phyloP scores from a whole-genome alignment of 2,888 invertebrate species.

The Cheilosia grossa region DNA sequence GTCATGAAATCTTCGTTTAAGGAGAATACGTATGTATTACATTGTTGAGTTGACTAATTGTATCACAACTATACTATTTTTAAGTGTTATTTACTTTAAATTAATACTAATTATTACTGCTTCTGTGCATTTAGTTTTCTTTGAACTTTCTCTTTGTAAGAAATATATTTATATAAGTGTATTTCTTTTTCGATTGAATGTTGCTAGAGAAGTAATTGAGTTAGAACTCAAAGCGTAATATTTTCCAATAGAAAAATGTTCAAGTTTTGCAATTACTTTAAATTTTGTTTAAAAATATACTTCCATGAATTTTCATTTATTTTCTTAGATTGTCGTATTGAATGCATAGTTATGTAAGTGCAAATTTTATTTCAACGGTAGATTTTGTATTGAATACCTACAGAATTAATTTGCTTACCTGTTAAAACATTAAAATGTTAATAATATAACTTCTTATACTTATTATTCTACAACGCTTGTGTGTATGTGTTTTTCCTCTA shows the following conservation, averaged over 20 bases:
- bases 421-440: constrained; percentile 27
- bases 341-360: constrained; percentile 60
- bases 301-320: constrained; percentile 3
- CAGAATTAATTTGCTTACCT: not conserved
- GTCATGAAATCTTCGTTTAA: constrained; percentile 33
- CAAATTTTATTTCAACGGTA: constrained; percentile 29
- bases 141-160: not conserved
- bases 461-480: constrained; percentile 1
- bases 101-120: constrained; percentile 26
- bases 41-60: constrained; percentile 25
- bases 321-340: constrained; percentile 64
- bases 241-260: constrained; percentile 73
- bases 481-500: not conserved
- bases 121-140: not conserved
- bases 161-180: constrained; percentile 1
- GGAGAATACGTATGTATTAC: constrained; percentile 17
- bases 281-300: constrained; percentile 14
- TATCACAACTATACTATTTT: constrained; percentile 68
- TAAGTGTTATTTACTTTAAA: constrained; percentile 17
- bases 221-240: constrained; percentile 68
- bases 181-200: constrained; percentile 21
- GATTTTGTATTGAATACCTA: not conserved
- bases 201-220: constrained; percentile 66
- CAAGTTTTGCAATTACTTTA: constrained; percentile 46
- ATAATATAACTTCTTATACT: constrained; percentile 2